Percentiles rank a stretch among this genome's conserved stretches.
Conservation (phyloP, 2,888 invertebrate species). For the Phasia obesa region DNA sequence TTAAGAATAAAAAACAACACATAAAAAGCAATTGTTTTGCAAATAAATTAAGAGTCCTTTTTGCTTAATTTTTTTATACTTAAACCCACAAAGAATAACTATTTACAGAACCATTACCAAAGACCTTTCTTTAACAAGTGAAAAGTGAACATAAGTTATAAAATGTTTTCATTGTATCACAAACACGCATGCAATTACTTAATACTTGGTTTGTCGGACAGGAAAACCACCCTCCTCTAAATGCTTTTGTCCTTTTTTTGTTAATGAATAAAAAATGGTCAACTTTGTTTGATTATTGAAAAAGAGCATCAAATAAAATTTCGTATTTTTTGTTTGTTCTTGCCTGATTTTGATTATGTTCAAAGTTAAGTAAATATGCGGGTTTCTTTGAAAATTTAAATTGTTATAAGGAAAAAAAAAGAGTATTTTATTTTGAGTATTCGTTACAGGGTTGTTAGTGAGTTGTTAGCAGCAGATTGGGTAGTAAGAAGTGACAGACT, state of each 20-base stretch:
- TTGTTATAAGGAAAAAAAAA: not conserved
- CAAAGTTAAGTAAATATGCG: slow-evolving; percentile 54
- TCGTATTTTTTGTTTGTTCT: not conserved
- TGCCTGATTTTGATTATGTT: slow-evolving; percentile 39
- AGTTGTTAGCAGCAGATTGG: too few species aligned
- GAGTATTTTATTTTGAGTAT: too few species aligned
- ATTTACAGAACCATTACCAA: too few species aligned
- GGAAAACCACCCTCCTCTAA: slow-evolving; percentile 8
- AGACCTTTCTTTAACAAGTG: too few species aligned
- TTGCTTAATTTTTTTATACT: too few species aligned
- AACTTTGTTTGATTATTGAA: slow-evolving; percentile 26
- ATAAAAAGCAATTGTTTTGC: too few species aligned
- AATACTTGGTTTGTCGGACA: slow-evolving; percentile 1
- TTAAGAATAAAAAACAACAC: too few species aligned
- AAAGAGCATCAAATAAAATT: slow-evolving; percentile 50
- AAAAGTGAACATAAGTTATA: slow-evolving; percentile 17
- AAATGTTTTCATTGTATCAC: not conserved
- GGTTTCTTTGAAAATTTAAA: slow-evolving; percentile 42
- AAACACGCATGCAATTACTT: slow-evolving; percentile 35
- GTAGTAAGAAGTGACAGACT: slow-evolving; percentile 3
- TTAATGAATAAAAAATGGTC: slow-evolving; percentile 40
- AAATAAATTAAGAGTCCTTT: too few species aligned
- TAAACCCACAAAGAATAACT: too few species aligned
- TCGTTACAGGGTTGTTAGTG: not conserved
- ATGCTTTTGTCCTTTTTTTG: slow-evolving; percentile 1